A percentile compares a stretch with the other conserved stretches of the same genome.
Evolutionary conservation across 2,888 invertebrate genomes (phyloP).

Genomic region (Fissipunctia ypsillon): DNA sequence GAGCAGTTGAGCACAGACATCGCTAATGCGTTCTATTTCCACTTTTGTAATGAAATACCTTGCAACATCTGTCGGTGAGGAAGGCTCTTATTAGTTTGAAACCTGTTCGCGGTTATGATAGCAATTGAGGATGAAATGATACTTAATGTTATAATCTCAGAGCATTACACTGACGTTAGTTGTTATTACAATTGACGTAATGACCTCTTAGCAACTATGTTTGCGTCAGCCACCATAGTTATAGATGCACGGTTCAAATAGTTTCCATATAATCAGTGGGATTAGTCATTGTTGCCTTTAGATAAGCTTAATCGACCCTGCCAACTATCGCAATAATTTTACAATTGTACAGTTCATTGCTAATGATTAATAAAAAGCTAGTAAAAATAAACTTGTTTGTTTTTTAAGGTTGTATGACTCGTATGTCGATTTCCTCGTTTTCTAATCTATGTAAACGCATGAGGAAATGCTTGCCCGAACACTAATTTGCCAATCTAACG

Average conservation of each 20-base stretch:
- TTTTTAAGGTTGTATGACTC: constrained; percentile 59
- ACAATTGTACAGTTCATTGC: constrained; percentile 31
- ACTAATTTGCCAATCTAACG: constrained; percentile 62
- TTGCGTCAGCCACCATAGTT: constrained; percentile 43
- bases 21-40: constrained; percentile 74
- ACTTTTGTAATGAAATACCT: constrained; percentile 62
- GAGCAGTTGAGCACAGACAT: constrained; percentile 60
- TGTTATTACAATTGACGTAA: constrained; percentile 59
- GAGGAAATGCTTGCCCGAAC: constrained; percentile 46
- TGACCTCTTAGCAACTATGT: constrained; percentile 41
- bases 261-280: constrained; percentile 54
- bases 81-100: constrained; percentile 46
- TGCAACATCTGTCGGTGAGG: constrained; percentile 51
- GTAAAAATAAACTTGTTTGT: constrained; percentile 57
- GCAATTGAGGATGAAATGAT: constrained; percentile 39
- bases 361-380: constrained; percentile 46
- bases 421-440: constrained; percentile 55
- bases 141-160: constrained; percentile 50
- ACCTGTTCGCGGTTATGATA: constrained; percentile 45
- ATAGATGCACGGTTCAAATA: constrained; percentile 50
- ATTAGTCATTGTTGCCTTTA: constrained; percentile 59
- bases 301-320: constrained; percentile 40
- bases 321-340: constrained; percentile 27
- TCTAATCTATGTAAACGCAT: constrained; percentile 56
- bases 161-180: constrained; percentile 35